Base-by-base conservation (phyloP, 2,888 invertebrate species). In the Artemia sp. region DNA sequence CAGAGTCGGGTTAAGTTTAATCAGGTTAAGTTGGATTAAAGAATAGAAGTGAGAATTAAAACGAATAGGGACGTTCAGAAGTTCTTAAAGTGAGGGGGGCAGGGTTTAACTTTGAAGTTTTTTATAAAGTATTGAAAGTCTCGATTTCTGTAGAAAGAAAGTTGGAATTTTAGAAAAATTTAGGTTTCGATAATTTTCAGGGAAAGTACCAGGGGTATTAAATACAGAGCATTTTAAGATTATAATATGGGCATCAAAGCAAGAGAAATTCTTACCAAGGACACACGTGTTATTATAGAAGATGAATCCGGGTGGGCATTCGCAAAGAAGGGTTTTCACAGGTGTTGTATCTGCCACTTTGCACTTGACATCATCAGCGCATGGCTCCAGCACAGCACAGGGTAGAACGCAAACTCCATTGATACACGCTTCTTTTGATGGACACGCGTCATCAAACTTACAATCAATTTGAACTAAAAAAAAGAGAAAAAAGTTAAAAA, bases 301-400 rank as follows among this genome's bases (percentile, higher is more conserved):
- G 6, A 90, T 85, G 75, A 90, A 92, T 19, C 92, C 92, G 69
- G 89, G 88, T 51, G 92, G 90, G 75, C 93, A 93, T 5, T 90
- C 85, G 77, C 92, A 93, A 53, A 90, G 84, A 88, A 92, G 90
- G 0, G 92, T 91, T 72, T 92, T 83, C 8, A 92, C 88, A 0
- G 92, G 91, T 51, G 87, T 78, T 7, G 91, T 89, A 76, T 92
- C 88, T 84, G 0, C 71, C 10, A 71, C 71, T n/a, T 69, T 64
- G 53, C 88, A 89, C 73, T 84, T 82, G n/a, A 84, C 83, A 71
- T 81, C 80, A 2, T 81, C 74, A 1, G 84, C 85, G 74, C 85
- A 85, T 8, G 83, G 81, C 52, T 74, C 78, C 86, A 85, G 76
- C 92, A 72, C 85, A 1, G 80, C 79, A 76, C 92, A 92, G 1